Evolutionary conservation across 2,888 invertebrate species (phyloP), one percentile per base, ranked within the genome.

Genomic region (Eustalomyia histrio): DNA sequence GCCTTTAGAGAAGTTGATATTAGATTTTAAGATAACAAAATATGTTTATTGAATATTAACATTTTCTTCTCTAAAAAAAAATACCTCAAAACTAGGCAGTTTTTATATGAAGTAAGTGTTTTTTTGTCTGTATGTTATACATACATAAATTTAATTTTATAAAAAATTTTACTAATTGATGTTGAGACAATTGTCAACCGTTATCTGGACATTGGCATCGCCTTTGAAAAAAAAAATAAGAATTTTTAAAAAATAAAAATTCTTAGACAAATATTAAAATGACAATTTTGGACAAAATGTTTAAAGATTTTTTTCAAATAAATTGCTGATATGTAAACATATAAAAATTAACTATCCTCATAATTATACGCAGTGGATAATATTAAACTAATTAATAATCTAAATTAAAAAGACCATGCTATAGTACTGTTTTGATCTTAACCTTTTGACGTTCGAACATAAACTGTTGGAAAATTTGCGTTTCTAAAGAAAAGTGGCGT

Each of bases 31-130:
- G 81, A 81, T 81, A 81, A 81, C 55, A 78, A 81, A n/a, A 81
- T 78, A 81, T 78, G 57, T 78, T 81, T 81, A 81, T 81, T 81
- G 81, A 78, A 75, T 78, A 78, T 75, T 71, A 75, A 75, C 33
- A 58, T 35, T 65, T 76, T 69, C 17, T 18, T 1, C 10, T 6
- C 18, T 43, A 57, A 14, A 17, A 55, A 55, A 57, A 14, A 17
- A 55, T 10, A 67, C 39, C 52, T 55, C 16, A 24, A 21, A 17
- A 18, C 43, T 39, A 39, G 10, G 10, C 39, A 39, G 14, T 12
- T 39, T 39, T 12, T 39, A 12, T 14, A 12, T 12, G 39, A 12
- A 12, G 14, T 12, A 39, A 39, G 39, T 39, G 39, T 39, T 35
- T 29, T 4, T 73, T 21, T 63, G 10, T 55, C 24, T 63, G 16